Conservation (phyloP, 1,140 invertebrate species). For the Hycleus cichorii region DNA sequence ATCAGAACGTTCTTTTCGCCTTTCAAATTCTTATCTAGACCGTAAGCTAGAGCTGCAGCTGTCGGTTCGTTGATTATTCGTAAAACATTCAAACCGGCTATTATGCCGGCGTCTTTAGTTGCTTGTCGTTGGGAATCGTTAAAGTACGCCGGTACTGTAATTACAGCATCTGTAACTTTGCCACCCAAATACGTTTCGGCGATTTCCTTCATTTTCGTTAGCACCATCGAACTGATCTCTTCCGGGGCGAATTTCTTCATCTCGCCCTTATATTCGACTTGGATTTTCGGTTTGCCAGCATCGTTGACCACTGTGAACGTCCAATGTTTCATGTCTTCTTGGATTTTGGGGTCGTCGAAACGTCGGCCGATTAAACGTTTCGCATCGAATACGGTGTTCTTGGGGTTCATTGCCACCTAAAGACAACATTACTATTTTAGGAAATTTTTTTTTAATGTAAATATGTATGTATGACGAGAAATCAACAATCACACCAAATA, state of each 20-base stretch:
- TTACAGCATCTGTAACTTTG: constrained; percentile 55
- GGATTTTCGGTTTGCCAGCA: constrained; percentile 65
- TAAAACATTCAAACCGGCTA: constrained; percentile 58
- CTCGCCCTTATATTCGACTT: constrained; percentile 70
- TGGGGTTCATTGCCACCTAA: constrained; percentile 57
- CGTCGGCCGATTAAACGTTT: constrained; percentile 52
- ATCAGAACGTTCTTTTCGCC: constrained; percentile 51
- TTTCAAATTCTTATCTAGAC: constrained; percentile 74
- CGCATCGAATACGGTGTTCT: constrained; percentile 78
- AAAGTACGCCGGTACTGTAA: constrained; percentile 46
- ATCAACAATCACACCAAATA: too few species aligned
- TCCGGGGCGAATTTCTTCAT: constrained; percentile 71
- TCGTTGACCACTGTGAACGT: constrained; percentile 67
- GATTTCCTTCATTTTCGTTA: constrained; percentile 56
- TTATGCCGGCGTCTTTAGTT: too few species aligned
- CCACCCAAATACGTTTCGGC: constrained; percentile 50
- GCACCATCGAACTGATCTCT: constrained; percentile 71
- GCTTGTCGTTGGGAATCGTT: too few species aligned
- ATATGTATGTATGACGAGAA: too few species aligned
- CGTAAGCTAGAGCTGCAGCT: constrained; percentile 76
- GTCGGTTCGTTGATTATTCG: constrained; percentile 78
- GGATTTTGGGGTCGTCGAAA: constrained; percentile 62
- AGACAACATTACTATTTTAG: not conserved
- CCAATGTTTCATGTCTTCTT: constrained; percentile 71
- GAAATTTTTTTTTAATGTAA: not conserved